These are phyloP conservation scores for Lepidochrysops patricia DNA, from an alignment of 2,888 invertebrate genomes.

Conservation along the genomic window DNA sequence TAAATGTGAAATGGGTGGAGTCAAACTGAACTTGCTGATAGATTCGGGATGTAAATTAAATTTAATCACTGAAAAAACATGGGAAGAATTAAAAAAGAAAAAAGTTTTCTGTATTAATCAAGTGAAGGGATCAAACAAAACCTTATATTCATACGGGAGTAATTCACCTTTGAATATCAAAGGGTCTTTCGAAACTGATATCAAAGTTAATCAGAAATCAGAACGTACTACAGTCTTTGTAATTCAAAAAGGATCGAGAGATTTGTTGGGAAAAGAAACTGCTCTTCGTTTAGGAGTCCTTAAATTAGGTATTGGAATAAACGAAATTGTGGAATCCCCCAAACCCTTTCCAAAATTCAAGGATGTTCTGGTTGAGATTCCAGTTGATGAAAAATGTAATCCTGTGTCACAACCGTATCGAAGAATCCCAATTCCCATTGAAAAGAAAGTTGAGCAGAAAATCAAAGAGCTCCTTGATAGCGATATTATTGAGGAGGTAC, in stretches of 20 bases:
- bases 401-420: conserved; percentile 24
- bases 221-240: not conserved
- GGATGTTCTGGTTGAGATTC: conserved; percentile 22
- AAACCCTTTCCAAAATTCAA: conserved; percentile 22
- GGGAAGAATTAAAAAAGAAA: conserved; percentile 12
- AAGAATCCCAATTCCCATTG: conserved; percentile 22
- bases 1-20: conserved; percentile 25
- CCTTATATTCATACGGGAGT: not conserved
- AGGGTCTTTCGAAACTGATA: not conserved
- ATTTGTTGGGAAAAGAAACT: conserved; percentile 24
- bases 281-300: conserved; percentile 21
- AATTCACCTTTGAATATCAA: not conserved
- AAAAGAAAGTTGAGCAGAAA: conserved; percentile 19
- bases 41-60: conserved; percentile 26
- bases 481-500: conserved; percentile 24
- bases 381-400: conserved; percentile 20
- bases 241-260: conserved; percentile 22
- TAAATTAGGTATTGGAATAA: conserved; percentile 15
- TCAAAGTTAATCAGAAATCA: not conserved
- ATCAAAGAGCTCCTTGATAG: conserved; percentile 18
- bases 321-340: conserved; percentile 14
- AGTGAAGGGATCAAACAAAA: not conserved
- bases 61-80: conserved; percentile 18
- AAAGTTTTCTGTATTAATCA: not conserved
- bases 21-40: conserved; percentile 26